These are phyloP conservation scores for Tachysurus fulvidraco DNA, from an alignment of 2,113 vertebrate species.

Conservation along the genomic window DNA sequence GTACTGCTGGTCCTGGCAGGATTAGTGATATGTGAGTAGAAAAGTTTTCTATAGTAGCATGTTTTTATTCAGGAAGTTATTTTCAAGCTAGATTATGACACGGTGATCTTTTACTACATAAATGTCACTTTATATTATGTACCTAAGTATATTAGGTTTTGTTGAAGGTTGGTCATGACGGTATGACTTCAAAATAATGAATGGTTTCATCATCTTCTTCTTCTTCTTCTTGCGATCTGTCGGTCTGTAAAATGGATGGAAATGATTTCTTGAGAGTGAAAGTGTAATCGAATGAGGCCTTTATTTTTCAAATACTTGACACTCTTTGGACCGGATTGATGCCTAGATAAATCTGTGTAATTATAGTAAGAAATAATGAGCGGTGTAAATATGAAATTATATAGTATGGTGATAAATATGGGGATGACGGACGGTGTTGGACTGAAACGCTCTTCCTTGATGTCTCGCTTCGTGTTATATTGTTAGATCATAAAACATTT, in stretches of 20 bases:
- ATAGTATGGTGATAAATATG: not conserved
- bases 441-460: not conserved
- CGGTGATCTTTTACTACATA: too few species aligned
- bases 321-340: not conserved
- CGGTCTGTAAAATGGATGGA: not conserved
- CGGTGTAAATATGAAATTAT: not conserved
- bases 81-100: not conserved
- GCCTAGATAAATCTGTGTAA: not conserved
- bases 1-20: constrained; percentile 74
- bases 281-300: not conserved
- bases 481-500: not conserved
- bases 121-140: not conserved
- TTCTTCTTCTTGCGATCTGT: not conserved
- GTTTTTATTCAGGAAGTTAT: not conserved
- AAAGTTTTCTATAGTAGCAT: not conserved
- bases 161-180: not conserved
- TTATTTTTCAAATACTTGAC: not conserved
- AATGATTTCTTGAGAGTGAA: not conserved
- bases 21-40: constrained; percentile 69
- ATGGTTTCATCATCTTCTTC: not conserved
- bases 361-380: not conserved
- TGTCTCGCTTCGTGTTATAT: not conserved
- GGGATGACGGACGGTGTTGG: not conserved
- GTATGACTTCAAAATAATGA: not conserved
- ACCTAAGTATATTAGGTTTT: not conserved